A percentile compares a stretch with the other conserved stretches of the same genome.
These are phyloP conservation scores for Cylloceria caligata DNA, from an alignment of 2,888 invertebrate genomes.

Conservation along the genomic window DNA sequence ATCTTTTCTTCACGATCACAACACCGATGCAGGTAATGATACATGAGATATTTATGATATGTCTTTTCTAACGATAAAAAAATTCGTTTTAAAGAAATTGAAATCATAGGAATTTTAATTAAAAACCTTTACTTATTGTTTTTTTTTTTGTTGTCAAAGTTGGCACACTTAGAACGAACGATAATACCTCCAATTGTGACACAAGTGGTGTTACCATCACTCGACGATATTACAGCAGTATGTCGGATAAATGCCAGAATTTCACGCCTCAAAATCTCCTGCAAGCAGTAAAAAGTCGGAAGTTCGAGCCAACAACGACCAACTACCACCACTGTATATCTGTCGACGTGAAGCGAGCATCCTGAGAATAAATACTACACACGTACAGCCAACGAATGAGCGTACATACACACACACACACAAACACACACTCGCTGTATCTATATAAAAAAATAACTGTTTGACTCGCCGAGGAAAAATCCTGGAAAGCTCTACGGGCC, in stretches of 20 bases:
- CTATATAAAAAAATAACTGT: constrained; percentile 26
- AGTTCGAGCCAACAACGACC: constrained; percentile 38
- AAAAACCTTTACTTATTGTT: too few species aligned
- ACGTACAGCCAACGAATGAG: constrained; percentile 22
- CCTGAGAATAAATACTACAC: constrained; percentile 27
- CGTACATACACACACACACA: too few species aligned
- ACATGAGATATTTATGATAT: too few species aligned
- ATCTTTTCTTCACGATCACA: too few species aligned
- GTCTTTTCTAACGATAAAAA: too few species aligned
- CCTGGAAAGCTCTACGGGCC: constrained; percentile 3
- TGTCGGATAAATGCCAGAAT: constrained; percentile 38
- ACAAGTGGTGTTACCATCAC: background rate
- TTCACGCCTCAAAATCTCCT: constrained; percentile 18
- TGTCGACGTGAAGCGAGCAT: constrained; percentile 2
- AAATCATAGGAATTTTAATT: too few species aligned
- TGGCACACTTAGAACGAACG: background rate
- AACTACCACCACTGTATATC: constrained; percentile 9
- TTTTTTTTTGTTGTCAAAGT: background rate
- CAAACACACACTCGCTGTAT: background rate
- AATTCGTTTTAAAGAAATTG: too few species aligned
- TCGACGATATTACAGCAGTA: constrained; percentile 16
- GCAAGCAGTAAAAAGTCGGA: constrained; percentile 31
- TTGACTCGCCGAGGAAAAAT: constrained; percentile 10
- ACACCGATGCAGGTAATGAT: too few species aligned
- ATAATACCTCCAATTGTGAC: background rate